Percentiles rank a stretch among this genome's conserved stretches.
Conservation (phyloP, 2,797 vertebrate species). For the Nyctalus aviator region DNA sequence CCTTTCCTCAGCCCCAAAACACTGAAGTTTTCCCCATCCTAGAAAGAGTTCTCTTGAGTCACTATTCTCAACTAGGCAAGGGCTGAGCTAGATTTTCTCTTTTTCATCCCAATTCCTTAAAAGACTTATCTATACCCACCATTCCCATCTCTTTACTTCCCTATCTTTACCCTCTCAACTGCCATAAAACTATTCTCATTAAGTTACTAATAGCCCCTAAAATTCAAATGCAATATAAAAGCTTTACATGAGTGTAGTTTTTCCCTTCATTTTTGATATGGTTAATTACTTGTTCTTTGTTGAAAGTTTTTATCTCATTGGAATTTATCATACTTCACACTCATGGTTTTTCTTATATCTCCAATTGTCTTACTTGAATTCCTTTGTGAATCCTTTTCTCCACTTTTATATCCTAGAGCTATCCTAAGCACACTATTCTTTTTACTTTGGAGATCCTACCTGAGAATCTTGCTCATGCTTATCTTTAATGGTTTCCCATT, state of each 20-base stretch:
- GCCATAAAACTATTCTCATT: not conserved
- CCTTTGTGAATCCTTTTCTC: conserved; percentile 12
- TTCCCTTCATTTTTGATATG: conserved; percentile 19
- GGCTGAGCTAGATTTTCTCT: not conserved
- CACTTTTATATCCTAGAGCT: not conserved
- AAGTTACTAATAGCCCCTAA: not conserved
- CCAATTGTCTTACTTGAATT: not conserved
- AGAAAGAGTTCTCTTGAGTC: not conserved
- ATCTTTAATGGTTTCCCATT: not conserved
- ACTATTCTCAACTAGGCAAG: not conserved
- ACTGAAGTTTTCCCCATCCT: not conserved
- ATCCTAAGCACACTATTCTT: not conserved
- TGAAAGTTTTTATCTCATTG: conserved; percentile 25
- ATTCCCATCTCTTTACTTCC: not conserved
- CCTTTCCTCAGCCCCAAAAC: not conserved
- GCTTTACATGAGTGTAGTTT: not conserved
- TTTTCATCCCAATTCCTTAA: not conserved
- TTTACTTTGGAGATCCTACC: not conserved
- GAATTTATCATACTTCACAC: not conserved
- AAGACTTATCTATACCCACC: not conserved
- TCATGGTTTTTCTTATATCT: not conserved
- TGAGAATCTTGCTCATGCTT: not conserved
- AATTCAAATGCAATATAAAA: conserved; percentile 16
- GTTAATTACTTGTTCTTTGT: not conserved
- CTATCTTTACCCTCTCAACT: not conserved